Conservation (phyloP, 2,888 invertebrate species). For the Caenorhabditis wallacei region DNA sequence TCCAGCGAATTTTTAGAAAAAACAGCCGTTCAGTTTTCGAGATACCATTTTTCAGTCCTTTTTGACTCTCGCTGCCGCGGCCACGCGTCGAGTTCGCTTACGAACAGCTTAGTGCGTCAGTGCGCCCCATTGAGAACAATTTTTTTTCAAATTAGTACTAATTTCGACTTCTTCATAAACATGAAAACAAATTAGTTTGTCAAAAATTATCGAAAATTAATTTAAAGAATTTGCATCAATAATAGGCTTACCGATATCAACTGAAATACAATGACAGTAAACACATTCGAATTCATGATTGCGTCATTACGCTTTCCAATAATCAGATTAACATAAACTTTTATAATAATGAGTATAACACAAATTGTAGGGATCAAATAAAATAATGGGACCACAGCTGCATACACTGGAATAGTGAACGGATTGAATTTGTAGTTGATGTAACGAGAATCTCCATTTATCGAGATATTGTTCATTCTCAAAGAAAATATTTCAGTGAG, state of each 20-base stretch:
- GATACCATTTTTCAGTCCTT: no score
- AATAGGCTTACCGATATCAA: not conserved
- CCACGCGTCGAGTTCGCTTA: no score
- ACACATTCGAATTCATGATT: constrained; percentile 2
- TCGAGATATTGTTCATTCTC: constrained; percentile 18
- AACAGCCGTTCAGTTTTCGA: no score
- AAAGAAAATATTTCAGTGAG: no score
- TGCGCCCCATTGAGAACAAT: no score
- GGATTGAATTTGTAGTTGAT: not conserved
- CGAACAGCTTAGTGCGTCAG: no score
- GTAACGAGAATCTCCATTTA: constrained; percentile 1
- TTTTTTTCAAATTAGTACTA: no score
- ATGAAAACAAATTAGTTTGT: not conserved
- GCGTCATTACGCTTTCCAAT: not conserved
- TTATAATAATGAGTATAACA: not conserved
- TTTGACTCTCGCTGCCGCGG: no score
- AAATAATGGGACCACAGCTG: constrained; percentile 3
- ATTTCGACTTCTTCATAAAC: no score
- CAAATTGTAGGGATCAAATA: constrained; percentile 3
- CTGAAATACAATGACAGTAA: not conserved
- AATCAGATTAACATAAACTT: not conserved
- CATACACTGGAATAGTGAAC: constrained; percentile 3
- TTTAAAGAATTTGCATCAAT: no score
- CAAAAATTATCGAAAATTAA: no score
- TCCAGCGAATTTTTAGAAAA: no score